Evolutionary conservation across 2,113 vertebrate species (phyloP), one percentile per base, ranked within the genome.

Genomic region (Xiphorhynchus elegans): DNA sequence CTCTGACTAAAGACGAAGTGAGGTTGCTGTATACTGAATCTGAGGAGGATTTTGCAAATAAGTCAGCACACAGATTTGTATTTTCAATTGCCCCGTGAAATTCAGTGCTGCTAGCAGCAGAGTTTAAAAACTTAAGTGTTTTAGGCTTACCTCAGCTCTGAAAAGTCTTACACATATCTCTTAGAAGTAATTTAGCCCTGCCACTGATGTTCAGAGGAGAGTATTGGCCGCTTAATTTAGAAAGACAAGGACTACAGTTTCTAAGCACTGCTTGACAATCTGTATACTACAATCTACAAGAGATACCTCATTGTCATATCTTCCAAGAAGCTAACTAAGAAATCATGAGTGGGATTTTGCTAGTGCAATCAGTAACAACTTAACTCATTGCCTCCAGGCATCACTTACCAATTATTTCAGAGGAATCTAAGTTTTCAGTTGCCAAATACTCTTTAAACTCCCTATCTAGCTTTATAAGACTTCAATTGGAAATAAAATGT

Each of bases 361-460:
- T 87, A 42, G 66, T 52, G 69, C 35, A 78, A 60, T 81, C 77
- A 84, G 25, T 53, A 73, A 12, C 25, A 84, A 53, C 47, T 89
- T 89, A 87, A 87, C 70, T 82, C 49, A 28, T 70, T 74, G 75
- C 84, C 72, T 87, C 40, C 67, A 72, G 82, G 58, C 56, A 69
- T 76, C 85, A 24, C 67, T 93, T 91, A 59, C 56, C 67, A 77
- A 16, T 73, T 87, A 68, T 60, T 95, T 90, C 58, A 66, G 37
- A 60, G 67, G 39, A 85, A 56, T 68, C 77, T 67, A 66, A 76
- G 66, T 81, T 87, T 28, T n/a, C 44, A 62, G 17, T 63, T 83
- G 52, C n/a, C 70, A 91, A 91, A 72, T 33, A 16, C 13, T 87
- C 37, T 76, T 82, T 28, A 90, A 94, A 90, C 82, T 95, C 70